Base-by-base conservation (phyloP, 2,113 vertebrate genomes). In the Cebidichthys violaceus region DNA sequence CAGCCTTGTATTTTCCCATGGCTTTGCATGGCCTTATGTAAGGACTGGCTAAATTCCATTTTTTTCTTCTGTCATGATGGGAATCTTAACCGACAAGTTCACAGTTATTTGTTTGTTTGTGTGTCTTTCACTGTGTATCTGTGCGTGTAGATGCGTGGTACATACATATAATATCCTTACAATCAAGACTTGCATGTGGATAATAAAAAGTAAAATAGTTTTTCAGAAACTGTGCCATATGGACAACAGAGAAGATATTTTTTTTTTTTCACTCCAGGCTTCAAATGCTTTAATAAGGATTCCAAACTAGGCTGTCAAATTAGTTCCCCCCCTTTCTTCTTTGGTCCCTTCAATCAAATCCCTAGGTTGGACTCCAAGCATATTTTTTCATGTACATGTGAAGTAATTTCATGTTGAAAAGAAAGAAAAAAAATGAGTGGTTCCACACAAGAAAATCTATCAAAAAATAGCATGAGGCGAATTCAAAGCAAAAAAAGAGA, bases 381-480 rank as follows among this genome's bases (percentile, higher is more conserved):
- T 85, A 79, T 67, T 78, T 84, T 27, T 72, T 85, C 70, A 83
- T 75, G 17, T 33, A 29, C n/a, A 47, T 3, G 6, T 71, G 66
- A 88, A 79, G 65, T 86, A 81, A 91, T 93, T 89, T 88, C 67
- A 84, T 72, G 68, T 84, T 90, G 71, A 90, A 93, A 90, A 83
- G 77, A 84, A 57, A 54, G 31, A 61, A 43, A 62, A 43, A 62
- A 75, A 75, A 80, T 33, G 27, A 71, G 33, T 6, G 22, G 35
- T 70, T 84, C 31, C 22, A 72, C 35, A 52, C 37, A 84, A 81
- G 67, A 79, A 87, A 89, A 85, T 87, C 70, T 82, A 72, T 88
- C 66, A 89, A 69, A 79, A 90, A 90, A 73, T 73, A 72, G 77
- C 52, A 72, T 45, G 69, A 81, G 72, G 83, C 75, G 83, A 72